Evolutionary conservation across 2,797 vertebrate species (phyloP), one percentile per base, ranked within the genome.

Genomic region (Acanthurus leucopareius): DNA sequence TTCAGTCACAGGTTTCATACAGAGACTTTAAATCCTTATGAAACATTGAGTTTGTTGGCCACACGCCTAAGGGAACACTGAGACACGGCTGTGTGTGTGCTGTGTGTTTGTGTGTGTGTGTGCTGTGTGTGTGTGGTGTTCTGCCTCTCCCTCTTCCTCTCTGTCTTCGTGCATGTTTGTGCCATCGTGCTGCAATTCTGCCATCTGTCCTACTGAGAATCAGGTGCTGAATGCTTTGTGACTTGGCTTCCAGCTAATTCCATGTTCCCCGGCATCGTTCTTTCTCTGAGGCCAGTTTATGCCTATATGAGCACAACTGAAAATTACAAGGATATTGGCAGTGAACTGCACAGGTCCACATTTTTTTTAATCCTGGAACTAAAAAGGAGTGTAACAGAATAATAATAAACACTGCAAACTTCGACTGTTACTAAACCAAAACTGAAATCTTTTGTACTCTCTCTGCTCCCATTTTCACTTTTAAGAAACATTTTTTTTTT

Each of bases 161-260:
- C 79, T 0, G 2, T 79, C 78, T 88, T 84, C 32, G 51, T 85
- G 80, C 79, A 75, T 88, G 79, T 84, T 82, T 85, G 83, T 91
- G 89, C 89, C 92, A 92, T 77, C 75, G 61, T 84, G 79, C 86
- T 81, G 85, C 86, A 76, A 84, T 81, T 82, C 88, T 38, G 83
- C 93, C 94, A 93, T 95, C 93, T 95, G 94, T 92, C 91, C 89
- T 69, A 65, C 83, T 80, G 86, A 80, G 90, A 90, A 90, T 91
- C 91, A 92, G 93, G 91, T 92, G 91, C 89, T 60, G 85, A 83
- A 87, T 82, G 84, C 86, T 92, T 90, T 88, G 85, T 76, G 78
- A 86, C 86, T 91, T 93, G 92, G 91, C 93, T 88, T 69, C 67
- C 80, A 80, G 90, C 88, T 90, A 88, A 82, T 82, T 90, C 79